A percentile compares a stretch with the other conserved stretches of the same genome.
phyloP scores from a whole-genome alignment of 2,113 vertebrate genomes.

The Andinoacara biseriatus region DNA sequence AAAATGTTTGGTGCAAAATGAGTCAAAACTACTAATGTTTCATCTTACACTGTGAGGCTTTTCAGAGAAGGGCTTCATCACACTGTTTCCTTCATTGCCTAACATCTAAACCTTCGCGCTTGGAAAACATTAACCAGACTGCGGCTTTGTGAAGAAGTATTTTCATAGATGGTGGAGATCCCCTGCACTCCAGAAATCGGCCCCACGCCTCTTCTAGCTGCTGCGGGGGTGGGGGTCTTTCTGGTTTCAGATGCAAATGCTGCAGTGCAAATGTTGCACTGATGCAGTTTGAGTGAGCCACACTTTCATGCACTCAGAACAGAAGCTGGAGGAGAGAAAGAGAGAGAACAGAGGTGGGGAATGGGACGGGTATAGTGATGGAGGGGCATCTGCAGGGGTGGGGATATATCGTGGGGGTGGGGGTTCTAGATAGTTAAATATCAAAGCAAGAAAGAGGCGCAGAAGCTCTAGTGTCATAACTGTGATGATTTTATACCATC shows the following conservation, averaged over 20 bases:
- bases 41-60: neutral
- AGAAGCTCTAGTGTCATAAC: neutral
- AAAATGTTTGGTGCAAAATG: slow-evolving; percentile 23
- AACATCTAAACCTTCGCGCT: slow-evolving; percentile 46
- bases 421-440: slow-evolving; percentile 12
- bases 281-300: slow-evolving; percentile 18
- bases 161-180: slow-evolving; percentile 60
- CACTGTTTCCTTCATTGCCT: slow-evolving; percentile 53
- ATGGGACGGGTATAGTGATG: slow-evolving; percentile 4
- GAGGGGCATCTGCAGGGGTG: neutral
- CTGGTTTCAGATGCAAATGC: slow-evolving; percentile 30
- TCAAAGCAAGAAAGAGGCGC: neutral
- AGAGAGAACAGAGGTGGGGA: slow-evolving; percentile 27
- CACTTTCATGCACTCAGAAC: slow-evolving; percentile 18
- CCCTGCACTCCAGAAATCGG: slow-evolving; percentile 28
- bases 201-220: slow-evolving; percentile 42
- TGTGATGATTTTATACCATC: neutral
- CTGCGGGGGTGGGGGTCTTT: slow-evolving; percentile 69
- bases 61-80: slow-evolving; percentile 24
- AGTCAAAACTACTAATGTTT: slow-evolving; percentile 23
- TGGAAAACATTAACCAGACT: slow-evolving; percentile 66
- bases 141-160: slow-evolving; percentile 38
- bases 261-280: neutral
- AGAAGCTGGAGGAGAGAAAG: slow-evolving; percentile 12
- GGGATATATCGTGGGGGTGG: neutral